Evolutionary conservation across 2,888 invertebrate species (phyloP).

Genomic region (Lissocephala sabroskyi): DNA sequence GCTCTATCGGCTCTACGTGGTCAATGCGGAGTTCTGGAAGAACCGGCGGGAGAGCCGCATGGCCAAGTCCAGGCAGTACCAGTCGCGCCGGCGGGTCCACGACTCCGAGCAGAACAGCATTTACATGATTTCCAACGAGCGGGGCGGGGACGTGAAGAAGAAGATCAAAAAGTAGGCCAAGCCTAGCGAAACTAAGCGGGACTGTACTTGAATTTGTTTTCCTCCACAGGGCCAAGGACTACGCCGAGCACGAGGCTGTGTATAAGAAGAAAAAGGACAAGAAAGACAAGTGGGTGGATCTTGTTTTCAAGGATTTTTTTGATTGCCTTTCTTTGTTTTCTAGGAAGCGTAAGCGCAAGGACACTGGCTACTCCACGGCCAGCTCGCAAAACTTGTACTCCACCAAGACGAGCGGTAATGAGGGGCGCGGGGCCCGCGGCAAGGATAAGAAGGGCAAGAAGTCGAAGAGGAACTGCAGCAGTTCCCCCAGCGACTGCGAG

Average conservation of each 20-base stretch:
- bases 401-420: conserved; percentile 59
- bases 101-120: conserved; percentile 73
- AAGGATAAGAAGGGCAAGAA: conserved; percentile 71
- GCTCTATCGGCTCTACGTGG: conserved; percentile 86
- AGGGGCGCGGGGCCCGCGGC: conserved; percentile 49
- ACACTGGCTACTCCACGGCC: conserved; percentile 81
- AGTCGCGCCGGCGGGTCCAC: conserved; percentile 60
- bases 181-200: neutral
- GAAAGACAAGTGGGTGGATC: conserved; percentile 55
- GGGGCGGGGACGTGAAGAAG: conserved; percentile 62
- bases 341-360: conserved; percentile 73
- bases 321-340: neutral
- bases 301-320: neutral
- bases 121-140: conserved; percentile 74
- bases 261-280: conserved; percentile 61
- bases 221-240: conserved; percentile 64
- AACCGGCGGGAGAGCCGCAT: conserved; percentile 66
- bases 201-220: neutral
- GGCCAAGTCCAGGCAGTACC: conserved; percentile 53
- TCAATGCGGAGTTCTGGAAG: conserved; percentile 80
- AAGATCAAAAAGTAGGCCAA: conserved; percentile 63
- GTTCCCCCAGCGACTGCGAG: conserved; percentile 64
- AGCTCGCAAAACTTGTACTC: conserved; percentile 76
- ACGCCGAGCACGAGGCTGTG: conserved; percentile 60
- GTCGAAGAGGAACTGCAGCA: conserved; percentile 57